A percentile compares a stretch with the other conserved stretches of the same genome.
phyloP scores from a whole-genome alignment of 2,797 vertebrate genomes.

The Chrysolophus pictus region DNA sequence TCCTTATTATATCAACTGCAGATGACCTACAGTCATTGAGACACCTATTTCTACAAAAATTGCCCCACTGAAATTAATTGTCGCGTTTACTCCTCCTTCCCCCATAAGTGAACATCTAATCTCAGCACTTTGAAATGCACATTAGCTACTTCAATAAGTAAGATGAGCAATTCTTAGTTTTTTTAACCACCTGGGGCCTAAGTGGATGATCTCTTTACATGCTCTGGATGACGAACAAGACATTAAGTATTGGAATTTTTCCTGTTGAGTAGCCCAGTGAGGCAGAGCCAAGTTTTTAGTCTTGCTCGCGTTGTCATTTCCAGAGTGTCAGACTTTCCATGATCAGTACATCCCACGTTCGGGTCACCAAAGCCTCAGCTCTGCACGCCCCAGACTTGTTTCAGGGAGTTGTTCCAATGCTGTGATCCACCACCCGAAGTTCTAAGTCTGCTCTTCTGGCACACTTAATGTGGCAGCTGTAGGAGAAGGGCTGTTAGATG shows the following conservation, averaged over 20 bases:
- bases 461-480: neutral
- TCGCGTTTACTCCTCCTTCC: neutral
- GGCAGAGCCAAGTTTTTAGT: constrained; percentile 10
- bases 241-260: constrained; percentile 39
- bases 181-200: neutral
- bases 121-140: neutral
- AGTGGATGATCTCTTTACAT: constrained; percentile 27
- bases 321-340: constrained; percentile 32
- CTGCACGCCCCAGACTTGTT: neutral
- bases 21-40: constrained; percentile 10
- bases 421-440: neutral
- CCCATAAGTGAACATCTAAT: neutral
- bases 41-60: constrained; percentile 32
- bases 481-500: neutral
- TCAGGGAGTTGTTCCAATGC: neutral
- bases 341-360: neutral
- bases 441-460: constrained; percentile 13
- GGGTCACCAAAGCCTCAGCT: constrained; percentile 1
- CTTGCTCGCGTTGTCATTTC: neutral
- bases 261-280: constrained; percentile 34
- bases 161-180: constrained; percentile 41
- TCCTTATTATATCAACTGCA: neutral
- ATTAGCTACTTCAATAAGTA: constrained; percentile 43
- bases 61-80: constrained; percentile 26
- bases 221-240: neutral